Conservation (phyloP, 2,797 vertebrate species). For the Neopelma chrysocephalum region DNA sequence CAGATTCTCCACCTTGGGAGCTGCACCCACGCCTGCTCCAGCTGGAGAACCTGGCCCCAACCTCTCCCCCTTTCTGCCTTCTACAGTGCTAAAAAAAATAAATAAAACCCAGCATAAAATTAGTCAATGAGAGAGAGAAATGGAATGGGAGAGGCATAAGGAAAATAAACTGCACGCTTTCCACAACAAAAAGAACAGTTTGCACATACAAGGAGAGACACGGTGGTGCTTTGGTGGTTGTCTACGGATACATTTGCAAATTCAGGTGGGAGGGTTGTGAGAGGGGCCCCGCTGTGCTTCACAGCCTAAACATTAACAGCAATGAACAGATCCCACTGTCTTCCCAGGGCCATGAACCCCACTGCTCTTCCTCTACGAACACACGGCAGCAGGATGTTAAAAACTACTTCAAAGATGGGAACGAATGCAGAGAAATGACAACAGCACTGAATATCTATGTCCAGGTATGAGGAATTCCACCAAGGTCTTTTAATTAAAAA, state of each 20-base stretch:
- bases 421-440: slow-evolving; percentile 82
- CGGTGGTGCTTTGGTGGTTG: neutral
- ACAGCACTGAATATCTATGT: slow-evolving; percentile 64
- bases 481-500: slow-evolving; percentile 31
- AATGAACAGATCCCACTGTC: slow-evolving; percentile 72
- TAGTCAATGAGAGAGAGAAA: slow-evolving; percentile 65
- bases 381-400: slow-evolving; percentile 80
- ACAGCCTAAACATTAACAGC: slow-evolving; percentile 68
- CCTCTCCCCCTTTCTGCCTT: neutral
- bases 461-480: slow-evolving; percentile 48
- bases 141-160: slow-evolving; percentile 50
- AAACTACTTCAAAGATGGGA: slow-evolving; percentile 80
- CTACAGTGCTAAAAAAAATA: neutral
- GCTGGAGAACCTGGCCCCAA: neutral
- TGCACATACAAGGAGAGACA: slow-evolving; percentile 11
- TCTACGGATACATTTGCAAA: neutral
- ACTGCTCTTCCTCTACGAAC: slow-evolving; percentile 81
- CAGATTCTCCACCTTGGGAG: neutral
- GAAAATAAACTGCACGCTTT: slow-evolving; percentile 39
- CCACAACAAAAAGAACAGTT: slow-evolving; percentile 12
- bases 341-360: slow-evolving; percentile 69
- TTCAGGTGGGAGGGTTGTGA: neutral
- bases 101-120: slow-evolving; percentile 56
- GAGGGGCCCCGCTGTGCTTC: slow-evolving; percentile 68
- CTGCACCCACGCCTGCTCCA: rapidly evolving